Evolutionary conservation across 2,113 vertebrate genomes (phyloP).

Genomic region (Sinocyclocheilus rhinocerous): DNA sequence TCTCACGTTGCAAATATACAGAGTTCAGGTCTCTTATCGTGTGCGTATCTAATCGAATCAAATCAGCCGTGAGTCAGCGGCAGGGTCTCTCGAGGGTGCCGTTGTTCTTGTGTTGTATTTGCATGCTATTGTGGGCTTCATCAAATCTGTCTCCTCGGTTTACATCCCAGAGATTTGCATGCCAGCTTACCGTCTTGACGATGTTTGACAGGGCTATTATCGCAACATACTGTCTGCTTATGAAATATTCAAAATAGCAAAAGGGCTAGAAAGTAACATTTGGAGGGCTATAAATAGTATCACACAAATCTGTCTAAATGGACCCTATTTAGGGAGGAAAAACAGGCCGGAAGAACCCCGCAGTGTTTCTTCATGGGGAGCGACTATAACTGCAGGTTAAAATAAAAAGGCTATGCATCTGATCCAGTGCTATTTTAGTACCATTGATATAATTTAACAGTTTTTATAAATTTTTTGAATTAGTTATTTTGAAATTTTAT

Average conservation of each 20-base stretch:
- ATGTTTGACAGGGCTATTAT: slow-evolving; percentile 40
- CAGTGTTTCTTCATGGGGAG: not conserved
- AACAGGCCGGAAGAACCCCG: not conserved
- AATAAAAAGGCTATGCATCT: not conserved
- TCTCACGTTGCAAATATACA: not conserved
- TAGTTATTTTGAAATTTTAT: not conserved
- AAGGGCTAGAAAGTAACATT: slow-evolving; percentile 33
- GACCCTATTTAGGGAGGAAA: not conserved
- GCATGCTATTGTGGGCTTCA: slow-evolving; percentile 22
- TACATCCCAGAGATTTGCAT: slow-evolving; percentile 31
- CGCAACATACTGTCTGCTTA: slow-evolving; percentile 4
- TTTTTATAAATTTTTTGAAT: not conserved
- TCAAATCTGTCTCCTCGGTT: slow-evolving; percentile 27
- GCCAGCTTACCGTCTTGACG: slow-evolving; percentile 6
- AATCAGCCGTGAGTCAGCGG: slow-evolving; percentile 21
- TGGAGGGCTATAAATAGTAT: slow-evolving; percentile 12
- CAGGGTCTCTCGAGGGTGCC: slow-evolving; percentile 4
- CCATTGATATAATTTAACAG: not conserved
- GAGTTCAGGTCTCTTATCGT: slow-evolving; percentile 29
- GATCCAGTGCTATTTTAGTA: not conserved
- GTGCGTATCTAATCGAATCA: slow-evolving; percentile 26
- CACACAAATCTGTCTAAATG: not conserved
- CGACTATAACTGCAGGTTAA: not conserved
- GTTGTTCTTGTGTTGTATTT: slow-evolving; percentile 37
- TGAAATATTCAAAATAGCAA: slow-evolving; percentile 39